Base-by-base conservation (phyloP, 2,797 vertebrate species). In the Artibeus jamaicensis region DNA sequence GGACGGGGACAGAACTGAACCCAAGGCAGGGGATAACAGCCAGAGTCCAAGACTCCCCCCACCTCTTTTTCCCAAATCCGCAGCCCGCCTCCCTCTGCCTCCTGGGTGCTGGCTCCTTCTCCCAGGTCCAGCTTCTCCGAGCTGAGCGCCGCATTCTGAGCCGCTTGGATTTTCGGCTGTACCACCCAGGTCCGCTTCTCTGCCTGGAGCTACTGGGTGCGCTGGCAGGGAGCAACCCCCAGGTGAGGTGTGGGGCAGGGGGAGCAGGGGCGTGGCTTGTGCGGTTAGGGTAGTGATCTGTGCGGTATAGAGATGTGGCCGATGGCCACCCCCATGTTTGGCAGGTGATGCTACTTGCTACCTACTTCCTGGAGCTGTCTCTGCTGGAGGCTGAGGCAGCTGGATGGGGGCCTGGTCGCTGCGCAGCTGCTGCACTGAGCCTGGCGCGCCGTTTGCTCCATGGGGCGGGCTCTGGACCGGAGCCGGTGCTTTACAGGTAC, bases 361-460 rank as follows among this genome's bases (percentile, higher is more conserved):
- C 98, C 44, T 99, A 99, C 88, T 98, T 99, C 73, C 97, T 99
- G 96, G 99, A 99, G 98, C 98, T 99, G 21, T 99, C 99, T 26
- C 98, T 99, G 50, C 96, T 99, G 83, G 99, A 99, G 83, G 98
- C 97, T 14, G 99, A 99, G 91, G 99, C 99, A 39, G 97, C 98
- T 67, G 96, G 94, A 14, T 99, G 99, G 97, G 98, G 99, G 81
- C 99, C 99, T 0, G 95, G 98, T n/a, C 99, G 98, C 93, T 97
- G 99, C 50, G 99, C 99, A 0, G 98, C 98, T 32, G 99, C 99
- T 0, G 98, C 99, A 9, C 98, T 99, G 55, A 98, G 97, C 82
- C 97, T 99, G 97, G 98, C 99, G 3, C 98, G 99, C 48, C 96
- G 95, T 18, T 94, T 99, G 70, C 95, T 99, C 3, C 97, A 98